Evolutionary conservation across 30 jellyfish, hydroid and myxozoan species (phyloP).

Genomic region (Turritopsis dohrnii): DNA sequence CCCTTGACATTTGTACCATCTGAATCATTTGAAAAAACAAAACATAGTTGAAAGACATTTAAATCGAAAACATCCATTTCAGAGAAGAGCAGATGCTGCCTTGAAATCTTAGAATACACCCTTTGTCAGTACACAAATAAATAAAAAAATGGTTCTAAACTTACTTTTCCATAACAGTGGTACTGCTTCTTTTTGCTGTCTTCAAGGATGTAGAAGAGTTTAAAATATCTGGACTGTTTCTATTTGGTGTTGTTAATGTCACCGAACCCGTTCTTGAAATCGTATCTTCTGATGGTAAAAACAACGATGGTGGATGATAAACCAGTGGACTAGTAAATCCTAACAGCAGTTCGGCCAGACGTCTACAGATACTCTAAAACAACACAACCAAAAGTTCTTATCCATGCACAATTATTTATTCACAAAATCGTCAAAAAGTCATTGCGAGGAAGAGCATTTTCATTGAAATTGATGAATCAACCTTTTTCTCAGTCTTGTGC

Average conservation of each 20-base stretch:
- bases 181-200: background rate
- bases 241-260: conserved; percentile 20
- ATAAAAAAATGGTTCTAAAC: background rate
- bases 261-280: background rate
- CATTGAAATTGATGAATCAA: too few relatives aligned
- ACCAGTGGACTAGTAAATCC: conserved; percentile 3
- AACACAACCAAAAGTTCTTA: background rate
- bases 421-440: too few relatives aligned
- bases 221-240: background rate
- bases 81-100: too few relatives aligned
- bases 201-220: conserved; percentile 3
- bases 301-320: conserved; percentile 10
- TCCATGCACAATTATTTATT: too few relatives aligned
- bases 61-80: too few relatives aligned
- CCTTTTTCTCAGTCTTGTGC: too few relatives aligned
- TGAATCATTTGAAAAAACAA: too few relatives aligned
- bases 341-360: conserved; percentile 30
- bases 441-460: too few relatives aligned
- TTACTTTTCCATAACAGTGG: background rate
- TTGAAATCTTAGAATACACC: too few relatives aligned
- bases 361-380: conserved; percentile 25
- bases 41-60: too few relatives aligned
- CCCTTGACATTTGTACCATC: too few relatives aligned
- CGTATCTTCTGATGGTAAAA: conserved; percentile 7
- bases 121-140: background rate